Conservation (phyloP, 2,113 vertebrate genomes). For the Ursus arctos region DNA sequence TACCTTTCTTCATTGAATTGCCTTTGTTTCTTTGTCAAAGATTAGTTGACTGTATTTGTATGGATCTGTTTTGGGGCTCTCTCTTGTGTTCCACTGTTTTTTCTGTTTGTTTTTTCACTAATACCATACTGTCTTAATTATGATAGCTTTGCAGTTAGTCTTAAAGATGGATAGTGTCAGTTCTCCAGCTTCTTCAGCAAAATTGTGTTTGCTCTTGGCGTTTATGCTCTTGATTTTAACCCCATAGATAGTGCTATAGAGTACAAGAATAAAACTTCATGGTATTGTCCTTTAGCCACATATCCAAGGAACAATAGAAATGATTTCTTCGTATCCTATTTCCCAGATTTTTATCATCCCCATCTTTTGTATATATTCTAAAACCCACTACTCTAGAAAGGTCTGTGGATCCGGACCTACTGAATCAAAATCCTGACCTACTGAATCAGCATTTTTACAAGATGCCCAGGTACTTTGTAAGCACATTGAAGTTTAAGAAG, state of each 20-base stretch:
- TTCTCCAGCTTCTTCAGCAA: not conserved
- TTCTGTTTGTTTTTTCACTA: not conserved
- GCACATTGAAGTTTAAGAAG: not conserved
- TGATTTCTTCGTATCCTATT: not conserved
- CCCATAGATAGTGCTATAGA: not conserved
- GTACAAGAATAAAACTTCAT: not conserved
- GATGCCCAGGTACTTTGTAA: not conserved
- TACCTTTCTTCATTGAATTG: not conserved
- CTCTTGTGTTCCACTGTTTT: not conserved
- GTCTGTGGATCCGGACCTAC: not conserved
- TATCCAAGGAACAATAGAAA: not conserved
- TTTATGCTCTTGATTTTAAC: constrained; percentile 46
- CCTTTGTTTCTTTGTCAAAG: constrained; percentile 39
- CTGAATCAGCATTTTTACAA: not conserved
- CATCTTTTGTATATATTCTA: constrained; percentile 6
- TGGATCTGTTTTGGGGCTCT: not conserved
- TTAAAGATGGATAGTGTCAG: not conserved
- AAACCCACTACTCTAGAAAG: not conserved
- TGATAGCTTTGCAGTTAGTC: not conserved
- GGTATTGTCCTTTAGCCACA: not conserved
- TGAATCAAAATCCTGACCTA: constrained; percentile 41
- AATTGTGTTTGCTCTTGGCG: not conserved
- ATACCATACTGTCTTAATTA: not conserved
- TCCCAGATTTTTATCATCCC: constrained; percentile 30
- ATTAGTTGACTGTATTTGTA: not conserved